A percentile compares a stretch with the other conserved stretches of the same genome.
Conservation (phyloP, 2,113 vertebrate genomes). For the Prochilodus magdalenae region DNA sequence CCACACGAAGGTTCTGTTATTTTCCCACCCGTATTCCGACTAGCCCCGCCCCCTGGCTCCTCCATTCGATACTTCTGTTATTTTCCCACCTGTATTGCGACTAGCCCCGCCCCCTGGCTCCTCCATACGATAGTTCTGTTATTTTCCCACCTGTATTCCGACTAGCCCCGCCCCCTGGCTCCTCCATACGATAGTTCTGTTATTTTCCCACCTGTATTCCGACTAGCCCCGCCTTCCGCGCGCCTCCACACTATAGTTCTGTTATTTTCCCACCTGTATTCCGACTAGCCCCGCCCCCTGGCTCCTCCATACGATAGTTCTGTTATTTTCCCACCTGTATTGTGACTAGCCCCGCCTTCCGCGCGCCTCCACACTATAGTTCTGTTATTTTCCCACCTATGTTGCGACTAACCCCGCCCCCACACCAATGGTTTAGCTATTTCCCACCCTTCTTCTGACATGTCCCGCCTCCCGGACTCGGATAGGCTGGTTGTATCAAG, state of each 20-base stretch:
- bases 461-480: background rate
- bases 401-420: background rate
- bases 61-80: background rate
- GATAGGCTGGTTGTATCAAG: background rate
- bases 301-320: no score
- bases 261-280: background rate
- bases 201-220: background rate
- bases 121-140: background rate
- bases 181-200: background rate
- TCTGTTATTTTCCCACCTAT: no score
- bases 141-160: background rate
- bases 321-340: background rate
- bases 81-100: background rate
- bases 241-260: background rate
- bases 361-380: no score
- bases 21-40: conserved; percentile 53
- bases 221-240: background rate
- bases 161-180: background rate
- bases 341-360: background rate
- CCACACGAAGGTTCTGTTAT: conserved; percentile 73
- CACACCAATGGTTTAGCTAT: background rate
- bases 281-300: background rate
- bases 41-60: background rate
- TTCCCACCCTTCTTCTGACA: background rate
- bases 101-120: background rate